phyloP scores from a whole-genome alignment of 37 sponge, comb jelly and placozoan species.

The Eunapius fragilis region DNA sequence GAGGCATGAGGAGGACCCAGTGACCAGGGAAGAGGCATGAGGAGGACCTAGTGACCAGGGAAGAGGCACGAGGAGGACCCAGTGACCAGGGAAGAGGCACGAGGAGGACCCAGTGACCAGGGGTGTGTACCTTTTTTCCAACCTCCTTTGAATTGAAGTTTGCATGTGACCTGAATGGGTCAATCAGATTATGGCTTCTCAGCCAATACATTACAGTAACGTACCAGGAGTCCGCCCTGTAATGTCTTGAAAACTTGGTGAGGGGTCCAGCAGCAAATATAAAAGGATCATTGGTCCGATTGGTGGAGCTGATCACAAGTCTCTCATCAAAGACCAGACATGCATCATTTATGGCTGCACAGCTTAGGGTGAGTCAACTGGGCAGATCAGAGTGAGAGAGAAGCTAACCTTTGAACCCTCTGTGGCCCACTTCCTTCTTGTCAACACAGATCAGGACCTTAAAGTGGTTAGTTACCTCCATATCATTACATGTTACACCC shows the following conservation, averaged over 20 bases:
- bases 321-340: slow-evolving; percentile 94
- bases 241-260: slow-evolving; percentile 91
- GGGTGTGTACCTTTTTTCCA: slow-evolving; percentile 51
- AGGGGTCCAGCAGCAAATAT: slow-evolving; percentile 93
- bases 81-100: background rate
- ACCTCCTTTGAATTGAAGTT: slow-evolving; percentile 78
- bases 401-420: slow-evolving; percentile 73
- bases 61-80: slow-evolving; percentile 4
- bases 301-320: slow-evolving; percentile 79
- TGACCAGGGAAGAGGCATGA: background rate
- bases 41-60: background rate
- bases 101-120: slow-evolving; percentile 8
- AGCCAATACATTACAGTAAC: background rate
- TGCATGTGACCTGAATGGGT: slow-evolving; percentile 57
- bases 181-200: background rate
- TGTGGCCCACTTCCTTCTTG: slow-evolving; percentile 61
- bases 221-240: slow-evolving; percentile 80
- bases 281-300: slow-evolving; percentile 87
- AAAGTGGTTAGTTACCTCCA: background rate
- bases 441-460: slow-evolving; percentile 60
- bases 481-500: slow-evolving; percentile 10
- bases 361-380: background rate
- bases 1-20: slow-evolving; percentile 11
- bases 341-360: slow-evolving; percentile 88
- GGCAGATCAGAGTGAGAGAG: background rate